Percentiles rank a stretch among this genome's conserved stretches.
phyloP scores from a whole-genome alignment of 2,797 vertebrate species.

The Lycodopsis pacificus region DNA sequence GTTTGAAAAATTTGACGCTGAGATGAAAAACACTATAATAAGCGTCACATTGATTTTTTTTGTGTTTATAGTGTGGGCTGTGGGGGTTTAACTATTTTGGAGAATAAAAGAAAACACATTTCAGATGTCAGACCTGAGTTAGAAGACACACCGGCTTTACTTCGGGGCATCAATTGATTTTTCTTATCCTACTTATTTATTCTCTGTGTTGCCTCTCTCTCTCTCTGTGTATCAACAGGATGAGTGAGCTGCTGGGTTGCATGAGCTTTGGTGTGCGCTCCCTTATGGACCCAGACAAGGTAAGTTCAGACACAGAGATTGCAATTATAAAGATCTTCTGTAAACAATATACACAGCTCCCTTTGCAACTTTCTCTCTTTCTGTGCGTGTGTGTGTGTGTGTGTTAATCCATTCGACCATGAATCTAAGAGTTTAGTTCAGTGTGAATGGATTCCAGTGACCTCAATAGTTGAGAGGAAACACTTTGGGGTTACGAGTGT shows the following conservation, averaged over 20 bases:
- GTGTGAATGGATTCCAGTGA: constrained; percentile 65
- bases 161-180: constrained; percentile 36
- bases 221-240: constrained; percentile 60
- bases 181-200: constrained; percentile 37
- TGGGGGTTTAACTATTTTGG: constrained; percentile 7
- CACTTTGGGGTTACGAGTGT: constrained; percentile 72
- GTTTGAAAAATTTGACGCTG: constrained; percentile 22
- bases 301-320: constrained; percentile 57
- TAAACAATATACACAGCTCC: constrained; percentile 23
- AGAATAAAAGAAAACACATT: constrained; percentile 28
- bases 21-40: constrained; percentile 14
- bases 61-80: not conserved
- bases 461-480: constrained; percentile 72
- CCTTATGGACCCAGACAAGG: constrained; percentile 87
- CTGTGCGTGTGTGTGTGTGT: not conserved
- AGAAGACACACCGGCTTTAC: constrained; percentile 21
- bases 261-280: constrained; percentile 92
- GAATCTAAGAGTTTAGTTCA: constrained; percentile 64
- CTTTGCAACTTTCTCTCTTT: constrained; percentile 18
- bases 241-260: constrained; percentile 86
- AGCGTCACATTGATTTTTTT: constrained; percentile 12
- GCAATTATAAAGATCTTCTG: constrained; percentile 19
- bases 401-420: constrained; percentile 57
- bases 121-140: constrained; percentile 29
- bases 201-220: constrained; percentile 33